A percentile compares a stretch with the other conserved stretches of the same genome.
These are phyloP conservation scores for Sitta carolinensis DNA, from an alignment of 2,797 vertebrate species.

Conservation along the genomic window DNA sequence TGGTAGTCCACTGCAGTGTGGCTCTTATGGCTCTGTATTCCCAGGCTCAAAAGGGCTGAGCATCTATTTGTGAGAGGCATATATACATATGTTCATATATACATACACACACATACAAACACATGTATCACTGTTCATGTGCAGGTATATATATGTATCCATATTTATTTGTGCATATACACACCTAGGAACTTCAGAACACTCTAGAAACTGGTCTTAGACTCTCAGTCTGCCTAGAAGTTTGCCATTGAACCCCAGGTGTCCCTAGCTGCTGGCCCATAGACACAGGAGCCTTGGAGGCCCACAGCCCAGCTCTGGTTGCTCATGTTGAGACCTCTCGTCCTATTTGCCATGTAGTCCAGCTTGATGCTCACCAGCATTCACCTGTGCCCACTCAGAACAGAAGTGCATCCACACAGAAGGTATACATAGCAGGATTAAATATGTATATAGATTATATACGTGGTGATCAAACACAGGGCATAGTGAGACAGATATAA, in stretches of 20 bases:
- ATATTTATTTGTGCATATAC: background rate
- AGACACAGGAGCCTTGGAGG: background rate
- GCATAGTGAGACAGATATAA: background rate
- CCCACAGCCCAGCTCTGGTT: background rate
- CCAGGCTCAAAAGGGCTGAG: background rate
- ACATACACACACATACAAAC: fast-evolving
- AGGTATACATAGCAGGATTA: background rate
- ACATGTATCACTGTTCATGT: background rate
- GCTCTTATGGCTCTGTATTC: background rate
- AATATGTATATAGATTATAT: background rate
- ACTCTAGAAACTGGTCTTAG: background rate
- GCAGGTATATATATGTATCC: background rate
- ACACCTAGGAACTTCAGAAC: background rate
- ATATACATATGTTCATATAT: too few relatives aligned
- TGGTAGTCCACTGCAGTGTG: background rate
- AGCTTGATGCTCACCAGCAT: background rate
- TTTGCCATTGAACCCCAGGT: background rate
- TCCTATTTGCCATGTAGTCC: background rate
- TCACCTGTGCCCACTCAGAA: background rate
- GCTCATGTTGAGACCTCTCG: background rate
- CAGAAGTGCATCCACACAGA: background rate
- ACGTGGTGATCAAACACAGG: background rate
- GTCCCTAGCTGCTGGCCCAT: background rate
- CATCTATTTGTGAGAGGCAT: background rate
- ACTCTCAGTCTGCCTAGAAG: background rate